Conservation (phyloP, 2,113 vertebrate genomes). For the Oreotrochilus melanogaster region DNA sequence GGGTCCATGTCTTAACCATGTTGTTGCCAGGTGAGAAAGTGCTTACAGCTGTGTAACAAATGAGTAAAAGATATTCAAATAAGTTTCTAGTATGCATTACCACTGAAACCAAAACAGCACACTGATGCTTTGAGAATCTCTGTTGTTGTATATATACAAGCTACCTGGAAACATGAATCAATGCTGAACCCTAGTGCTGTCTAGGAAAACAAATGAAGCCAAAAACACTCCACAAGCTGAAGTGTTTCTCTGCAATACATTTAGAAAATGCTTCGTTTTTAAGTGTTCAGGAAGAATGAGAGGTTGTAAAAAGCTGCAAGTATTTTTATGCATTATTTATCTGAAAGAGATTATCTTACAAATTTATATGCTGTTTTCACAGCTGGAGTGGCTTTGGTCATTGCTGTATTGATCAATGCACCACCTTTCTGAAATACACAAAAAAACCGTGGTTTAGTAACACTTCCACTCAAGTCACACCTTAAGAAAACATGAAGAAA, state of each 20-base stretch:
- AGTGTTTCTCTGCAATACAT: neutral
- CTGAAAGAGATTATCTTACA: slow-evolving; percentile 76
- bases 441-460: neutral
- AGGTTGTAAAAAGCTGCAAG: rapidly evolving
- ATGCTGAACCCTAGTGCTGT: neutral
- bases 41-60: neutral
- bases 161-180: neutral
- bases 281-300: neutral
- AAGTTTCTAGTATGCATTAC: neutral
- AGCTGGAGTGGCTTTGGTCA: slow-evolving; percentile 90
- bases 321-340: neutral
- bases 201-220: neutral
- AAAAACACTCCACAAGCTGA: neutral
- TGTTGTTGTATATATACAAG: neutral
- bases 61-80: neutral
- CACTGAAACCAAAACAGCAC: neutral
- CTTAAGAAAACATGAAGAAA: neutral
- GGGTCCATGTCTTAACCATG: neutral
- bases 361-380: slow-evolving; percentile 85
- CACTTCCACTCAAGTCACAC: neutral
- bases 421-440: slow-evolving; percentile 87
- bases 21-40: neutral
- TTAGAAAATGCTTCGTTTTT: neutral
- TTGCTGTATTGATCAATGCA: slow-evolving; percentile 90
- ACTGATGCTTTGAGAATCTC: neutral